phyloP scores from a whole-genome alignment of 2,797 vertebrate species.

The Arrhamphus sclerolepis region DNA sequence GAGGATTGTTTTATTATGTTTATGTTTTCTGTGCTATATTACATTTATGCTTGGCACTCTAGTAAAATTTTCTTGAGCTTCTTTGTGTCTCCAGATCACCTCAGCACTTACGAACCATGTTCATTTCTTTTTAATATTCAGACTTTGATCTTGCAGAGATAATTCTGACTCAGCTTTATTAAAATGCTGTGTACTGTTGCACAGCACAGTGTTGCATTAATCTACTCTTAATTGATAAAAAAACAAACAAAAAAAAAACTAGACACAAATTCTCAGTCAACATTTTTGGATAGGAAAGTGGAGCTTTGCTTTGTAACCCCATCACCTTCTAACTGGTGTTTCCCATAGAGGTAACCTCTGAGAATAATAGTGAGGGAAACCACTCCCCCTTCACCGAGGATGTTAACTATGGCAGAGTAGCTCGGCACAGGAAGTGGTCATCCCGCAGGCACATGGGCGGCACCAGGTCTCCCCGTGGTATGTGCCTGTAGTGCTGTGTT shows the following conservation, averaged over 20 bases:
- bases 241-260: no score
- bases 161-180: constrained; percentile 9
- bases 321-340: constrained; percentile 79
- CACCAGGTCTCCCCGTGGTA: constrained; percentile 86
- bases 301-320: constrained; percentile 66
- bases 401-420: constrained; percentile 88
- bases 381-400: constrained; percentile 86
- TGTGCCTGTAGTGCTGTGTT: constrained; percentile 73
- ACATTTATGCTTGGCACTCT: constrained; percentile 39
- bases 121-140: constrained; percentile 52
- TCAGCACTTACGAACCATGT: constrained; percentile 64
- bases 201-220: background rate
- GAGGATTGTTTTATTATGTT: background rate
- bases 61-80: constrained; percentile 61
- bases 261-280: constrained; percentile 2
- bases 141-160: constrained; percentile 28
- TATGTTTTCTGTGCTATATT: constrained; percentile 31
- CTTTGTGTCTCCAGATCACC: constrained; percentile 64
- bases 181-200: constrained; percentile 8
- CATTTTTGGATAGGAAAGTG: constrained; percentile 32
- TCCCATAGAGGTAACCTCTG: constrained; percentile 91
- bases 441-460: constrained; percentile 79
- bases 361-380: constrained; percentile 93
- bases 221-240: constrained; percentile 1
- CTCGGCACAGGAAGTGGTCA: constrained; percentile 83